Evolutionary conservation across 1,140 invertebrate species (phyloP).

Genomic region (Copidosoma floridanum): DNA sequence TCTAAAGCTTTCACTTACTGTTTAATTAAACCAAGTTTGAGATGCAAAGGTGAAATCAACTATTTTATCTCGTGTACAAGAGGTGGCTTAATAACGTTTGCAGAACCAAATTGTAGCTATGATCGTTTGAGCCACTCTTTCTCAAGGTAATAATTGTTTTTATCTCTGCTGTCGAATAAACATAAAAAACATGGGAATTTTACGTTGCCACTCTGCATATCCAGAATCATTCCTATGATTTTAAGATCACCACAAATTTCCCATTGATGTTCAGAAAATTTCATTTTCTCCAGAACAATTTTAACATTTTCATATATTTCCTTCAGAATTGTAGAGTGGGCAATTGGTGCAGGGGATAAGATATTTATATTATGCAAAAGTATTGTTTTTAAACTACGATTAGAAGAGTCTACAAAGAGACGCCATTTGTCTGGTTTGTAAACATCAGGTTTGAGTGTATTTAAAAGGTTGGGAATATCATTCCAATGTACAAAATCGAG

Average conservation of each 20-base stretch:
- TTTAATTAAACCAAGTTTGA: background rate
- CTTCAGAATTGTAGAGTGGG: background rate
- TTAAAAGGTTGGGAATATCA: background rate
- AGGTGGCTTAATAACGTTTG: background rate
- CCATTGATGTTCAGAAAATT: background rate
- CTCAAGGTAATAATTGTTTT: constrained; percentile 1
- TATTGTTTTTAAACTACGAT: background rate
- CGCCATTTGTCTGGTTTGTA: background rate
- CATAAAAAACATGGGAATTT: constrained; percentile 21
- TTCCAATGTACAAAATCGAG: background rate
- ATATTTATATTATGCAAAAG: background rate
- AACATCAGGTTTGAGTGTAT: background rate
- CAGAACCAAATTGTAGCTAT: background rate
- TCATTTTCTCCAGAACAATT: background rate
- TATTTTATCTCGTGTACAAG: background rate
- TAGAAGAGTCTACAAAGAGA: background rate
- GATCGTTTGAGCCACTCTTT: background rate
- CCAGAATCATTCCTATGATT: constrained; percentile 8
- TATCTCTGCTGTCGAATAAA: constrained; percentile 15
- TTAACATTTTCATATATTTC: background rate
- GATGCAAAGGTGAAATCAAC: constrained; percentile 4
- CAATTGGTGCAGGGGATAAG: no score
- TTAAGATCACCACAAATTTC: constrained; percentile 5
- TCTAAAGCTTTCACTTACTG: background rate
- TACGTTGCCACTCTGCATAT: constrained; percentile 10